phyloP scores from a whole-genome alignment of 2,797 vertebrate species.

The Gadopsis marmoratus region DNA sequence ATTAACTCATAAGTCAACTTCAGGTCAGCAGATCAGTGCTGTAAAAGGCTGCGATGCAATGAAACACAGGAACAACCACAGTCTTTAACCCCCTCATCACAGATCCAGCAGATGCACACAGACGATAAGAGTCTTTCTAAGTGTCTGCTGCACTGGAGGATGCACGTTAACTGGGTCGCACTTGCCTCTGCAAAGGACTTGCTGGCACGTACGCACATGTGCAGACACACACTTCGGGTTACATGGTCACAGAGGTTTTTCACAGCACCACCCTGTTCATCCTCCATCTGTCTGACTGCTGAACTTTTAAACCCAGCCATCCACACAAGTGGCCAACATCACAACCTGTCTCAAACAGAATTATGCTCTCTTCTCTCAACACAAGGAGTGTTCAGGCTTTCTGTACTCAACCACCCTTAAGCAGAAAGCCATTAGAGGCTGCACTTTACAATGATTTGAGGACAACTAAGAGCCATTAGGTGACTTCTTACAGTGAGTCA shows the following conservation, averaged over 20 bases:
- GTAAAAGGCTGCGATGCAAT: neutral
- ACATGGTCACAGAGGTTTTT: constrained; percentile 35
- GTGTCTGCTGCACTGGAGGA: constrained; percentile 38
- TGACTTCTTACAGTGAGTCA: constrained; percentile 8
- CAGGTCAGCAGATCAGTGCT: constrained; percentile 29
- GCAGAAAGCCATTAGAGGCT: constrained; percentile 17
- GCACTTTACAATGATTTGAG: constrained; percentile 30
- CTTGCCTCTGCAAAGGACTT: constrained; percentile 33
- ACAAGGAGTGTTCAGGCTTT: constrained; percentile 24
- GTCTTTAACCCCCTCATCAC: constrained; percentile 32
- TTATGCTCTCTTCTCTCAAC: constrained; percentile 22
- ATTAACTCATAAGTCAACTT: neutral
- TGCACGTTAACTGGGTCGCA: constrained; percentile 52
- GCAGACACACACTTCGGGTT: constrained; percentile 9
- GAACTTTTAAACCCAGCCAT: constrained; percentile 65
- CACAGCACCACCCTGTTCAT: constrained; percentile 47
- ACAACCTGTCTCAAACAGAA: constrained; percentile 16
- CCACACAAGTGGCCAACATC: constrained; percentile 20
- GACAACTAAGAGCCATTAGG: constrained; percentile 7
- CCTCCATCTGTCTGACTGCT: constrained; percentile 44
- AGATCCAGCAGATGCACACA: constrained; percentile 30
- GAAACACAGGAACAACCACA: constrained; percentile 36
- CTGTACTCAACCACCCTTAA: constrained; percentile 7
- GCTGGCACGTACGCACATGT: constrained; percentile 19
- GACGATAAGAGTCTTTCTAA: constrained; percentile 27